phyloP scores from a whole-genome alignment of 2,888 invertebrate species.

The Andricus quercusramuli region DNA sequence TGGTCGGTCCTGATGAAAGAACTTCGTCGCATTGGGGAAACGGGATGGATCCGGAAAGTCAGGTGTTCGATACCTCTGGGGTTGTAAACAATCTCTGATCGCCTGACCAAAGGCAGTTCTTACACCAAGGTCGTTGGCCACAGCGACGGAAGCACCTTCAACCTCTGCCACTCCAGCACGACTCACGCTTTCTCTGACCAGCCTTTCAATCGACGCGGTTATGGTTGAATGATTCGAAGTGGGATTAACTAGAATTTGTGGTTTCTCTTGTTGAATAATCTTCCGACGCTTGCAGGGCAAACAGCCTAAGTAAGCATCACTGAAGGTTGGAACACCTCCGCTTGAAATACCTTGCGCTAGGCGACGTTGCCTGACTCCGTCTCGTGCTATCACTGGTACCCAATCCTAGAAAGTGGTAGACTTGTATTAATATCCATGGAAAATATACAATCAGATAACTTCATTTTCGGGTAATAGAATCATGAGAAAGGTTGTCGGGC shows the following conservation, averaged over 20 bases:
- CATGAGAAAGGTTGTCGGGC: no score
- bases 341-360: constrained; percentile 76
- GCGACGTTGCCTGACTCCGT: constrained; percentile 86
- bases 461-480: background rate
- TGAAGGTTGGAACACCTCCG: constrained; percentile 82
- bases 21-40: constrained; percentile 79
- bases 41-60: constrained; percentile 77
- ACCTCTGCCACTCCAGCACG: constrained; percentile 72
- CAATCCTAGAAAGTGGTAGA: constrained; percentile 82
- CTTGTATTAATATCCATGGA: background rate
- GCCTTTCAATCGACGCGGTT: constrained; percentile 73
- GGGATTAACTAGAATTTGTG: constrained; percentile 72
- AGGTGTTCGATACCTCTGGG: constrained; percentile 69
- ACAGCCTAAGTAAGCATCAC: constrained; percentile 94
- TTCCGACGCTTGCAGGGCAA: constrained; percentile 94
- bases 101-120: constrained; percentile 75
- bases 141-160: constrained; percentile 73
- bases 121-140: constrained; percentile 72
- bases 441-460: background rate
- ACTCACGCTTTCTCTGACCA: constrained; percentile 72
- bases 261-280: constrained; percentile 82
- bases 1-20: constrained; percentile 71
- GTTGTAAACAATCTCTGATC: constrained; percentile 73
- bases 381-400: constrained; percentile 93
- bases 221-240: constrained; percentile 70